Evolutionary conservation across 2,888 invertebrate species (phyloP), one percentile per base, ranked within the genome.

Genomic region (Athalia circularis): DNA sequence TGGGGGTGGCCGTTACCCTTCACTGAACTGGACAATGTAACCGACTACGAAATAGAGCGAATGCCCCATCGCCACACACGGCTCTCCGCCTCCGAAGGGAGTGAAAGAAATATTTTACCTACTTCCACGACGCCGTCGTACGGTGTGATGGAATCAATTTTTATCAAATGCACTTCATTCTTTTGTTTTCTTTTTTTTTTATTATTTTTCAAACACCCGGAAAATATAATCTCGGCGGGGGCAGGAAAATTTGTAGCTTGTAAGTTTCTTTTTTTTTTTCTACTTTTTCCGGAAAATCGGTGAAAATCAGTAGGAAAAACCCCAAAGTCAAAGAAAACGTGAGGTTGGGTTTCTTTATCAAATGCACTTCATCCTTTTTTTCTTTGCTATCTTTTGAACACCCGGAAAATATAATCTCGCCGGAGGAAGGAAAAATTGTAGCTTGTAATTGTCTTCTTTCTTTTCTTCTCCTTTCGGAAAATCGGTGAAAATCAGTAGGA

Each of bases 11-110:
- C 47, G 67, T 70, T 59, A 72, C 47, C 72, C 72, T 57, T 45
- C 13, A 59, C 59, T 47, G 72, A 57, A 11, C 59, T 52, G 72
- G 59, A 72, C 72, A 45, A 45, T 57, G 62, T 29, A 13, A 29
- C 68, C 52, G 52, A 4, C 13, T 9, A 11, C n/a, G 47, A 48
- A 48, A n/a, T 11, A 54, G 54, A 54, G 48, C 9, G n/a, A 54
- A 62, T 5, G n/a, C 6, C 64, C 29, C 29, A 29, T 29, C 29
- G 29, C 29, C 29, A 29, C 2, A 29, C 29, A 2, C 29, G 29
- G 29, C 29, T 2, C 29, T 29, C 29, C 29, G 29, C 29, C 29
- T 29, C 29, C n/a, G n/a, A 54, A 2, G 54, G 54, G 54, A 11
- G 4, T n/a, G 54, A 54, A 54, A 54, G 9, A 54, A 54, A 54